phyloP scores from a whole-genome alignment of 2,113 vertebrate genomes.

The Leptobrachium leishanense region DNA sequence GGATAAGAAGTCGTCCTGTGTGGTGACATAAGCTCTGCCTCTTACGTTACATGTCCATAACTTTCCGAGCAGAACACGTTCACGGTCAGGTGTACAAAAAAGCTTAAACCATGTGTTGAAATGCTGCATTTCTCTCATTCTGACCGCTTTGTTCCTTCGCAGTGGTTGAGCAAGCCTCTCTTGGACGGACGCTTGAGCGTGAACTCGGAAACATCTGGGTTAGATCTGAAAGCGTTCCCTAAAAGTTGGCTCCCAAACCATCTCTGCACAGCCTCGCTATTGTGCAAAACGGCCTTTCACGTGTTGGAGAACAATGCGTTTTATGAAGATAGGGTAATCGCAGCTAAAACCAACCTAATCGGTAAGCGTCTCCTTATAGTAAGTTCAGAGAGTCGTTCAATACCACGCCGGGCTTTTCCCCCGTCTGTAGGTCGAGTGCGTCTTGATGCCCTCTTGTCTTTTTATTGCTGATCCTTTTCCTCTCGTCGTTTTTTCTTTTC shows the following conservation, averaged over 20 bases:
- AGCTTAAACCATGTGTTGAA: not conserved
- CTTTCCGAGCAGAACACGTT: too few species aligned
- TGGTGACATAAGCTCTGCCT: too few species aligned
- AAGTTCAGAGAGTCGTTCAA: not conserved
- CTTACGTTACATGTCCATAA: too few species aligned
- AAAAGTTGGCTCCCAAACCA: constrained; percentile 77
- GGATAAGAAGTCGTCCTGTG: too few species aligned
- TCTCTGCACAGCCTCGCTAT: constrained; percentile 78
- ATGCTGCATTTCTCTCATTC: not conserved
- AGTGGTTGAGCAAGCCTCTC: constrained; percentile 88
- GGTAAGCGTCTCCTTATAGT: constrained; percentile 61
- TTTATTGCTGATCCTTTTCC: not conserved
- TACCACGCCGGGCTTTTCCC: not conserved
- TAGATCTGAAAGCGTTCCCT: constrained; percentile 62
- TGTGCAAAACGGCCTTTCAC: constrained; percentile 74
- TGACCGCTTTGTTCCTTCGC: constrained; percentile 42
- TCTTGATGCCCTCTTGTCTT: not conserved
- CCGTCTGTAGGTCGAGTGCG: not conserved
- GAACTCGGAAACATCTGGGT: constrained; percentile 69
- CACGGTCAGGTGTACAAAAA: too few species aligned
- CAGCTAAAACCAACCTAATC: constrained; percentile 62
- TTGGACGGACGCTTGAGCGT: constrained; percentile 76
- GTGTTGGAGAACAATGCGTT: constrained; percentile 54
- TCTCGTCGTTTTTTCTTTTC: constrained; percentile 2
- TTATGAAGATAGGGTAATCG: constrained; percentile 55